These are phyloP conservation scores for Drosophila basisetae DNA, from an alignment of 2,888 invertebrate species.

Conservation along the genomic window DNA sequence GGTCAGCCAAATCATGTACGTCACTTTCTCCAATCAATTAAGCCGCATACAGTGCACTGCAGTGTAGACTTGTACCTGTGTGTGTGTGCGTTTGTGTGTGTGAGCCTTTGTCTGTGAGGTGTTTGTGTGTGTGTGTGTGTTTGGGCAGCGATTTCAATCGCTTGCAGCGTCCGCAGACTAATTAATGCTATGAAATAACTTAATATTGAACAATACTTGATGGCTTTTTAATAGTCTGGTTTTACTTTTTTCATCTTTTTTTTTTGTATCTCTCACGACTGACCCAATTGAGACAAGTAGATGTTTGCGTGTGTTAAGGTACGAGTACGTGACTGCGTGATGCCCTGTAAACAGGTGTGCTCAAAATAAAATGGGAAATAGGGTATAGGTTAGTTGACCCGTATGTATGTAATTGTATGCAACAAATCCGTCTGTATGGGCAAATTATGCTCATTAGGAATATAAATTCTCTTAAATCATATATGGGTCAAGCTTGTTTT, in stretches of 20 bases:
- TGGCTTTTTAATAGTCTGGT: slow-evolving; percentile 71
- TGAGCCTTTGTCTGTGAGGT: slow-evolving; percentile 2
- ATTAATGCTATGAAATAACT: slow-evolving; percentile 76
- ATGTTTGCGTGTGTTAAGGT: neutral
- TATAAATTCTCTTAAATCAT: neutral
- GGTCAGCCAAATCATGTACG: slow-evolving; percentile 60
- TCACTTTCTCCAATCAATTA: slow-evolving; percentile 79
- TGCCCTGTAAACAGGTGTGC: slow-evolving; percentile 29
- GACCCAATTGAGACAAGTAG: slow-evolving; percentile 62
- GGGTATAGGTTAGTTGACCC: neutral
- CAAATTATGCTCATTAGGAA: neutral
- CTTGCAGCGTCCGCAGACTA: slow-evolving; percentile 51
- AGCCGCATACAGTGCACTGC: slow-evolving; percentile 50
- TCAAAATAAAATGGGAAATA: neutral
- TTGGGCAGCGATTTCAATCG: slow-evolving; percentile 65
- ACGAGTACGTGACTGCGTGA: neutral
- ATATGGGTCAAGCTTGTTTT: neutral
- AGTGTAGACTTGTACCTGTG: slow-evolving; percentile 34
- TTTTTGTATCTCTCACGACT: slow-evolving; percentile 53
- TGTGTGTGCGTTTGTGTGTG: slow-evolving; percentile 10
- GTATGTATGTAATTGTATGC: too few relatives aligned
- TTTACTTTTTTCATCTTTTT: slow-evolving; percentile 43
- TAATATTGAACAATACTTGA: slow-evolving; percentile 78
- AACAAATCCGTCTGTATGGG: too few relatives aligned
- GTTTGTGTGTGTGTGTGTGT: slow-evolving; percentile 1